These are phyloP conservation scores for Apostichopus leukothele DNA, from an alignment of 53 echinoderm and acorn worm species.

Conservation along the genomic window DNA sequence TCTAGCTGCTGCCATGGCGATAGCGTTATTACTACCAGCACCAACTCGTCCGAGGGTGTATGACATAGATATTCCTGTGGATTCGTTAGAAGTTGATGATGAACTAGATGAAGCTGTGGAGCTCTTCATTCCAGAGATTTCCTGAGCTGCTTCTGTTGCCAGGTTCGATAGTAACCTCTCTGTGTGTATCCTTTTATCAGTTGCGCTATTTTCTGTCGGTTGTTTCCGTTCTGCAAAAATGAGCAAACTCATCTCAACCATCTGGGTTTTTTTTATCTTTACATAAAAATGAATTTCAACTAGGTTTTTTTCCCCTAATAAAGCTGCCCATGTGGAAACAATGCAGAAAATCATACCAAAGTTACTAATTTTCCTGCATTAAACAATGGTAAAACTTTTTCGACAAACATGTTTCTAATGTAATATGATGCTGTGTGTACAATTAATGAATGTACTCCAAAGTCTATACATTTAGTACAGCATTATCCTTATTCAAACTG, in stretches of 20 bases:
- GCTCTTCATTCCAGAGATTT: slow-evolving; percentile 57
- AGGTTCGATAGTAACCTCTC: slow-evolving; percentile 78
- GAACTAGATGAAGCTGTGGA: slow-evolving; percentile 30
- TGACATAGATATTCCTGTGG: slow-evolving; percentile 68
- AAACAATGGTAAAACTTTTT: too few relatives aligned
- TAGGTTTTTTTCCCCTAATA: not conserved
- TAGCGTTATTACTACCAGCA: slow-evolving; percentile 84
- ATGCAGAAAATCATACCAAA: not conserved
- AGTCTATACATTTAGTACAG: too few relatives aligned
- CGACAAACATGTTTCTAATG: too few relatives aligned
- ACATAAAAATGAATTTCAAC: too few relatives aligned
- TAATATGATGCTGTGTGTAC: too few relatives aligned
- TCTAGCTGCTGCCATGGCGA: slow-evolving; percentile 95
- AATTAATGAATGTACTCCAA: too few relatives aligned
- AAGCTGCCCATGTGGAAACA: not conserved
- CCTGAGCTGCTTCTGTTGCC: slow-evolving; percentile 70
- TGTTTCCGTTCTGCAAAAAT: slow-evolving; percentile 74
- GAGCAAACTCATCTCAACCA: not conserved
- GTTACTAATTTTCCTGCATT: too few relatives aligned
- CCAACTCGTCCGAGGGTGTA: slow-evolving; percentile 92
- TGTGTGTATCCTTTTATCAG: slow-evolving; percentile 70
- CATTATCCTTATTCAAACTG: too few relatives aligned
- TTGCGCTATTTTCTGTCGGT: slow-evolving; percentile 71
- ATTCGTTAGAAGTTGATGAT: slow-evolving; percentile 43
- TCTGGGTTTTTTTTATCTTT: too few relatives aligned